These are phyloP conservation scores for Pyrrhosoma nymphula DNA, from an alignment of 2,888 invertebrate genomes.

Conservation along the genomic window DNA sequence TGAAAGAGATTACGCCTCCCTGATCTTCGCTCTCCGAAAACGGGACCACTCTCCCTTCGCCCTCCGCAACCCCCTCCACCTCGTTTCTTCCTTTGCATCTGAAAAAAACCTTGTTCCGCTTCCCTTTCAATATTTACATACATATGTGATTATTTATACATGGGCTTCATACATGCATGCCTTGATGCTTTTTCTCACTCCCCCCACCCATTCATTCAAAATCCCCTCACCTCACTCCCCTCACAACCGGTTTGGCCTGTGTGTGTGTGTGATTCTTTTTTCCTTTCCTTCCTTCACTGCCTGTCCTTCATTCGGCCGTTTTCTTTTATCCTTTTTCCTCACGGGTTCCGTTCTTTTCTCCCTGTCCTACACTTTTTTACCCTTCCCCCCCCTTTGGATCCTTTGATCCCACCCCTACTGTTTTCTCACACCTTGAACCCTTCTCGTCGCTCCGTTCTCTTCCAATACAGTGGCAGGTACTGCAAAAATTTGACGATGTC, in stretches of 20 bases:
- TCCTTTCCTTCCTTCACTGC: background rate
- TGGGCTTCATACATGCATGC: background rate
- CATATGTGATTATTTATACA: constrained; percentile 2
- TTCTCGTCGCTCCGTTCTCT: background rate
- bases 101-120: background rate
- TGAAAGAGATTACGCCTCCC: background rate
- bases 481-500: background rate
- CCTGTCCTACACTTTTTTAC: background rate
- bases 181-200: background rate
- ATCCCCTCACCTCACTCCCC: too few relatives aligned
- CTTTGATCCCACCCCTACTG: background rate
- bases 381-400: background rate
- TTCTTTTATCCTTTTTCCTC: background rate
- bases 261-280: background rate
- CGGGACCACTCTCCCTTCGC: background rate
- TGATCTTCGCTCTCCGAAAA: background rate
- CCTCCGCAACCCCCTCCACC: background rate
- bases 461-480: background rate
- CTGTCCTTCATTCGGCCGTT: background rate
- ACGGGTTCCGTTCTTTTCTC: background rate
- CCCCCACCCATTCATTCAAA: too few relatives aligned
- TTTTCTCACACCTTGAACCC: background rate
- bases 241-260: too few relatives aligned
- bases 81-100: background rate
- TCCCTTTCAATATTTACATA: constrained; percentile 1